Evolutionary conservation across 1,140 invertebrate species (phyloP).

Genomic region (Wiebesia pumilae): DNA sequence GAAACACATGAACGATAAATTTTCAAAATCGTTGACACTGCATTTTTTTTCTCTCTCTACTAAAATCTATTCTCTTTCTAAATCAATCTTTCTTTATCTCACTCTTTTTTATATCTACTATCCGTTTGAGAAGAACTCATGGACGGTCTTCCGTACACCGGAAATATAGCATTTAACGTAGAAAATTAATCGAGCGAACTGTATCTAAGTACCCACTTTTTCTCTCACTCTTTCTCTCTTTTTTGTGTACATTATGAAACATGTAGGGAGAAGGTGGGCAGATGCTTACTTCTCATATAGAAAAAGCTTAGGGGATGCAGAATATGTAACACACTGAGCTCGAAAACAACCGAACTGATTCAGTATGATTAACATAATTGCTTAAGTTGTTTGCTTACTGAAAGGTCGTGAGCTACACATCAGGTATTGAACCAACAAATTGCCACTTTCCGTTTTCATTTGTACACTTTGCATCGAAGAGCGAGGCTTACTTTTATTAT

Average conservation of each 20-base stretch:
- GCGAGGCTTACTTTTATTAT: neutral
- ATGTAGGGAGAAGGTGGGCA: neutral
- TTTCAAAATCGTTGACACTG: neutral
- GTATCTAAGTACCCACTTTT: neutral
- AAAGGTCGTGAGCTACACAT: neutral
- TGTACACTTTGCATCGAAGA: too few relatives aligned
- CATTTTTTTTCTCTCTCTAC: neutral
- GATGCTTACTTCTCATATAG: neutral
- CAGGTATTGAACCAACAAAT: slow-evolving; percentile 19
- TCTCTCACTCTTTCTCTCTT: neutral
- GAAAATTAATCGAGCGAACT: neutral
- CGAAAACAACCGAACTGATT: neutral
- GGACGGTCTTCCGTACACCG: neutral
- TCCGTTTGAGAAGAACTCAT: neutral
- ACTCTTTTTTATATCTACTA: neutral
- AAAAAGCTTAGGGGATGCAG: neutral
- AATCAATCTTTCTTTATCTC: neutral
- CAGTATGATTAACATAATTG: slow-evolving; percentile 26
- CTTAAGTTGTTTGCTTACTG: neutral
- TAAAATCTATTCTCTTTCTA: neutral
- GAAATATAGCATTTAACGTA: slow-evolving; percentile 10
- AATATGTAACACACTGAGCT: neutral
- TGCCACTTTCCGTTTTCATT: neutral
- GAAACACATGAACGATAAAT: neutral
- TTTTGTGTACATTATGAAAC: neutral